Conservation (phyloP, 2,888 invertebrate genomes). For the Drosophila hamatofila region DNA sequence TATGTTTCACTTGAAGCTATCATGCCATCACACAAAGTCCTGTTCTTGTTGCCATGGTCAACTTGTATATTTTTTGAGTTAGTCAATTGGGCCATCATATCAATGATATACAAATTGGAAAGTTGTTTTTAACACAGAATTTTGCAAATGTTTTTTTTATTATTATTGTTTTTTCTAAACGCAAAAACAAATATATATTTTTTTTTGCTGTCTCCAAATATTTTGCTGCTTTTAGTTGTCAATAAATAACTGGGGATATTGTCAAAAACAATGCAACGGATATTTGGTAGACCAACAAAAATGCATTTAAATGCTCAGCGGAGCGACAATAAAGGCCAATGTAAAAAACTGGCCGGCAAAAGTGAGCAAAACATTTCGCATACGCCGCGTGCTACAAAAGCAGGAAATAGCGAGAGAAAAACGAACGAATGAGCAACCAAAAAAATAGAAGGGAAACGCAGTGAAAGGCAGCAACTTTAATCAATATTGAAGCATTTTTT, state of each 20-base stretch:
- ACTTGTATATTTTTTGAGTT: neutral
- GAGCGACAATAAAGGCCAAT: conserved; percentile 24
- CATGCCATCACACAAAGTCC: conserved; percentile 2
- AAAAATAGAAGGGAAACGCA: conserved; percentile 13
- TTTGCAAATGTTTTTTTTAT: conserved; percentile 17
- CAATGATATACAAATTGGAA: neutral
- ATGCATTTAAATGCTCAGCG: conserved; percentile 63
- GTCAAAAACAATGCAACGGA: conserved; percentile 62
- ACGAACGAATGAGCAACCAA: neutral
- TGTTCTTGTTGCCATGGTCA: neutral
- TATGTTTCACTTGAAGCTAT: neutral
- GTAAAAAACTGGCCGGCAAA: conserved; percentile 16
- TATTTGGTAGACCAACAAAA: conserved; percentile 68
- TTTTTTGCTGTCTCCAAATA: conserved; percentile 24
- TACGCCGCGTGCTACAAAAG: conserved; percentile 40
- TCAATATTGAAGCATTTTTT: conserved; percentile 81
- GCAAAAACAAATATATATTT: neutral
- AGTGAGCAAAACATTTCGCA: conserved; percentile 43
- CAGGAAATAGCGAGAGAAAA: conserved; percentile 38
- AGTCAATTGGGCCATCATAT: conserved; percentile 11
- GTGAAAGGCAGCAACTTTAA: conserved; percentile 67
- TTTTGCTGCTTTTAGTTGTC: conserved; percentile 45
- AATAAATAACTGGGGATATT: conserved; percentile 60
- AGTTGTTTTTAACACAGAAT: conserved; percentile 3
- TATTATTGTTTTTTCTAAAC: conserved; percentile 23